Base-by-base conservation (phyloP, 2,888 invertebrate genomes). In the Pristionchus arcanus region DNA sequence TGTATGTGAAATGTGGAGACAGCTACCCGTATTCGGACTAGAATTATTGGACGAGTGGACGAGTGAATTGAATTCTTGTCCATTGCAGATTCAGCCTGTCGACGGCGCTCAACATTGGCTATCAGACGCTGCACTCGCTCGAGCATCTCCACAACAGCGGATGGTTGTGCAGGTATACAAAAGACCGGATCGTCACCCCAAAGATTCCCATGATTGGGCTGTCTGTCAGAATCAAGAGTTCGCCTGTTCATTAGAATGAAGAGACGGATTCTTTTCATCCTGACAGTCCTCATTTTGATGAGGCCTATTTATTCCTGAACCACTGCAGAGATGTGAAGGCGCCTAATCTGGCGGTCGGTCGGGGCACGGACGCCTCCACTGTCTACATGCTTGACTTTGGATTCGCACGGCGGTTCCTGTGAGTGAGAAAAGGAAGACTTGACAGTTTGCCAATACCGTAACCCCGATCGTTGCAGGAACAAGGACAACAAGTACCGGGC, bases 301-400 rank as follows among this genome's bases (percentile, higher is more conserved):
- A 49, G 42, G 0, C 13, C 42, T 7, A 49, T 49, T 49, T 0
- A 49, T 13, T 11, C 13, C 9, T 49, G 42, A 49, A 9, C 42
- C 42, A 7, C 28, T 91, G 63, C 66, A 91, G 93, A 15, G 94
- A 94, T 87, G 92, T 94, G 66, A 94, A 94, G 90, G 93, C 94
- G 11, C 93, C 94, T 0, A 94, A 94, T 84, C 93, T 94, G 88
- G 93, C 94, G 15, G 93, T 94, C 63, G 94, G 94, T 21, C 89
- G 91, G 2, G 93, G 91, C 2, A 87, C 91, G 11, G 87, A 92
- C 49, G 91, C 91, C 37, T 84, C 89, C 13, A 91, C 90, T 34
- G 91, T 94, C 71, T 94, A 92, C 90, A 94, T 94, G 92, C 91
- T 94, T n/a, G 94, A 94, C 91, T 94, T 94, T 89, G 94, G 94